These are phyloP conservation scores for Epinotia bilunana DNA, from an alignment of 2,888 invertebrate genomes.

Conservation along the genomic window DNA sequence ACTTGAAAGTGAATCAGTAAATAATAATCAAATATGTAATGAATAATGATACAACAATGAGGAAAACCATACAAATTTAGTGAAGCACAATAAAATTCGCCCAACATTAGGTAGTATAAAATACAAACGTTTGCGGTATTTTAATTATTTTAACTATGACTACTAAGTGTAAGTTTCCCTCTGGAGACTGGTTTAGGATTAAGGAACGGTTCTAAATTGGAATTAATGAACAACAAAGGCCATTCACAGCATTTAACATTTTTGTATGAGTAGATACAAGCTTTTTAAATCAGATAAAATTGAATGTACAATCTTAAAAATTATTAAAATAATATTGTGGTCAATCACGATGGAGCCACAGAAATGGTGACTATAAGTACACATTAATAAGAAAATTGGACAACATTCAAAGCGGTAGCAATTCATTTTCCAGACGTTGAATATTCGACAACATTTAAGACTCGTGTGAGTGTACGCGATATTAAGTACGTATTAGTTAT, in stretches of 20 bases:
- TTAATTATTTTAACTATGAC: too few relatives aligned
- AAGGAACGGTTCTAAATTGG: not conserved
- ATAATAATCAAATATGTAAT: not conserved
- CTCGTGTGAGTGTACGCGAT: not conserved
- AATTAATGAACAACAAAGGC: not conserved
- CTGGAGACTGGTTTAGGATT: not conserved
- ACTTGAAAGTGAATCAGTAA: not conserved
- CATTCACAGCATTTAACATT: too few relatives aligned
- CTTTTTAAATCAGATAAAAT: too few relatives aligned
- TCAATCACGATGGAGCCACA: conserved; percentile 12
- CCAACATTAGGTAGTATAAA: not conserved
- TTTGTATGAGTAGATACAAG: too few relatives aligned
- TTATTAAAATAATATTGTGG: not conserved
- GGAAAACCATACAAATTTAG: not conserved
- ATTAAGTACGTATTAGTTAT: not conserved
- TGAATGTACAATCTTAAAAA: too few relatives aligned
- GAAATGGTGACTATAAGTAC: conserved; percentile 15
- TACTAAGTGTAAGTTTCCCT: too few relatives aligned
- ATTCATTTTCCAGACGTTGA: conserved; percentile 35
- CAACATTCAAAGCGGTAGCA: conserved; percentile 61
- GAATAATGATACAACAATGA: too few relatives aligned
- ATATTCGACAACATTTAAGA: conserved; percentile 19
- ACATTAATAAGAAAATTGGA: conserved; percentile 45
- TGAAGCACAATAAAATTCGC: not conserved
- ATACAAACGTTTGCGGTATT: not conserved